Percentiles rank a stretch among this genome's conserved stretches.
Evolutionary conservation across 1,140 invertebrate species (phyloP).

Genomic region (Drosophila azteca): DNA sequence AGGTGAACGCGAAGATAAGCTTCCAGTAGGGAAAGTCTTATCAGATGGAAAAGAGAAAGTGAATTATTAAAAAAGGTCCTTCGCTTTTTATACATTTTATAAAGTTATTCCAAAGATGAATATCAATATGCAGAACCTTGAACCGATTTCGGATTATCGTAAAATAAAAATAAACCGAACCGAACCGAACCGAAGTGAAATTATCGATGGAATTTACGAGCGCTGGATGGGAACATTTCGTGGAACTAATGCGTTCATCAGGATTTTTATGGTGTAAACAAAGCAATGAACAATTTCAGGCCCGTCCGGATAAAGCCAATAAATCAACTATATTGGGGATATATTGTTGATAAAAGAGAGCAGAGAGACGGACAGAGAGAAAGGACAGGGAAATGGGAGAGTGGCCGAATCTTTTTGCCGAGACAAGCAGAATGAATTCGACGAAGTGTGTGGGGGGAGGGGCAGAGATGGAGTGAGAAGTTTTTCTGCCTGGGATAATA

Average conservation of each 20-base stretch:
- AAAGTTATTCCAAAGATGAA: not conserved
- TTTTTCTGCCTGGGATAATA: not conserved
- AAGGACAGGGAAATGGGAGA: conserved; percentile 14
- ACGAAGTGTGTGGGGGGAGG: not conserved
- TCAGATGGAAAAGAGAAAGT: no score
- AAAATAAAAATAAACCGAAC: conserved; percentile 37
- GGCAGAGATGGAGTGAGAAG: conserved; percentile 7
- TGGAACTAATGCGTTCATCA: conserved; percentile 35
- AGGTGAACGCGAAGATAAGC: conserved; percentile 18
- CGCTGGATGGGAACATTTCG: conserved; percentile 27
- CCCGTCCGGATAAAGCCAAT: conserved; percentile 57
- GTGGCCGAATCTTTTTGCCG: conserved; percentile 52
- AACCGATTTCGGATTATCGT: conserved; percentile 27
- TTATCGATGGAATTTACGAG: conserved; percentile 49
- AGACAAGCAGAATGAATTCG: conserved; percentile 24
- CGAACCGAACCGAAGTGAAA: conserved; percentile 11
- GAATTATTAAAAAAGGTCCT: no score
- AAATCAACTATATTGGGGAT: conserved; percentile 73
- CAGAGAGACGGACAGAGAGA: conserved; percentile 14
- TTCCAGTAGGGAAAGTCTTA: no score
- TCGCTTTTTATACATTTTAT: no score
- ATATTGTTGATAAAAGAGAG: conserved; percentile 41
- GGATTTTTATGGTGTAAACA: conserved; percentile 67
- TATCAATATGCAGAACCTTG: not conserved
- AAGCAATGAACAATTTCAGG: conserved; percentile 64